Conservation (phyloP, 1,140 invertebrate species). For the Anthonomus grandis region DNA sequence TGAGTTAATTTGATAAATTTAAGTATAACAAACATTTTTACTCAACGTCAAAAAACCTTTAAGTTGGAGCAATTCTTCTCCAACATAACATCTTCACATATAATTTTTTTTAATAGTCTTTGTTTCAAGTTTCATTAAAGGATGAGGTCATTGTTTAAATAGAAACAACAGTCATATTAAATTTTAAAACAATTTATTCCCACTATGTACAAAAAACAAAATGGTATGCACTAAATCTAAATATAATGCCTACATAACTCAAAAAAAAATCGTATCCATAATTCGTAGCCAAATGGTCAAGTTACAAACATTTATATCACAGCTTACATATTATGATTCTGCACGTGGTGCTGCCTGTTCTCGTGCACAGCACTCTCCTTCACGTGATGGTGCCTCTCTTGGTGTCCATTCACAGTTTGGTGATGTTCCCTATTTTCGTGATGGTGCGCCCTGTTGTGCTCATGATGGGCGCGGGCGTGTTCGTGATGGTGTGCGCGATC, state of each 20-base stretch:
- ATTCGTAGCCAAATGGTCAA: neutral
- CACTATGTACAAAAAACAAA: constrained; percentile 17
- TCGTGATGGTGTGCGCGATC: neutral
- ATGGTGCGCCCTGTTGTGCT: constrained; percentile 4
- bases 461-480: neutral
- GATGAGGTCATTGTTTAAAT: too few relatives aligned
- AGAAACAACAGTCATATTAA: neutral
- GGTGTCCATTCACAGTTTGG: neutral
- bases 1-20: too few relatives aligned
- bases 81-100: too few relatives aligned
- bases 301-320: neutral
- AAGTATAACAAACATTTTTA: too few relatives aligned
- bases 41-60: too few relatives aligned
- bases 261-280: neutral
- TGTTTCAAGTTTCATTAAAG: too few relatives aligned
- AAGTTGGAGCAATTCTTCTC: too few relatives aligned
- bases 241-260: neutral
- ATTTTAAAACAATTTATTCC: constrained; percentile 1
- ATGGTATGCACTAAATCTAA: constrained; percentile 16
- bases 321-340: neutral
- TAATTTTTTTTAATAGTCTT: too few relatives aligned
- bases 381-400: neutral
- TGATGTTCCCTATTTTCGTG: constrained; percentile 11
- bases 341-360: neutral
- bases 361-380: neutral